Conservation (phyloP, 2,888 invertebrate genomes). For the Choristoneura rosaceana region DNA sequence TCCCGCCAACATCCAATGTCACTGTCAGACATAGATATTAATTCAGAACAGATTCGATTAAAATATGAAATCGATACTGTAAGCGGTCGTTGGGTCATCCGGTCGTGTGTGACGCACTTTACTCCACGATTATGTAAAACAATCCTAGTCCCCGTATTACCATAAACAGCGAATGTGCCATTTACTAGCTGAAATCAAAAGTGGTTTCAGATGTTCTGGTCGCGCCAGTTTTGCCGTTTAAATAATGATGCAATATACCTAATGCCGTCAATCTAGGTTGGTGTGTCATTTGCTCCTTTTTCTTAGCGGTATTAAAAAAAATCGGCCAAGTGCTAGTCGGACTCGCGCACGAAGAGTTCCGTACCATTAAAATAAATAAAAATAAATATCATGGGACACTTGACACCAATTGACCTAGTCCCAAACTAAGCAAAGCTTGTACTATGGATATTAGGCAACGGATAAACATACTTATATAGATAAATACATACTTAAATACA, state of each 20-base stretch:
- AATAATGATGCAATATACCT: conserved; percentile 16
- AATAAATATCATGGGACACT: too few species aligned
- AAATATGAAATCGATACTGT: conserved; percentile 10
- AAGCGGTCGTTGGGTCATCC: background rate
- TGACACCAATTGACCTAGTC: too few species aligned
- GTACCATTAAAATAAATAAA: too few species aligned
- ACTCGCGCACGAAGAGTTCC: too few species aligned
- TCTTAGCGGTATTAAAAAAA: background rate
- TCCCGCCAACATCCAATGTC: background rate
- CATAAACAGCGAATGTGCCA: conserved; percentile 30
- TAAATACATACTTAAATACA: too few species aligned
- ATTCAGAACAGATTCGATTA: conserved; percentile 9
- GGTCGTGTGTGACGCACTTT: background rate
- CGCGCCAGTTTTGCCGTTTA: background rate
- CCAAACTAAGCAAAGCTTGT: too few species aligned
- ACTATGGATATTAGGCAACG: too few species aligned
- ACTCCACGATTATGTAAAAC: background rate
- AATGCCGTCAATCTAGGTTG: conserved; percentile 2
- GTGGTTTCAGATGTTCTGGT: conserved; percentile 57
- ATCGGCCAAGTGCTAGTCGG: too few species aligned
- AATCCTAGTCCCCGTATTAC: conserved; percentile 25
- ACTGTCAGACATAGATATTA: background rate
- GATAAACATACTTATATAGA: too few species aligned
- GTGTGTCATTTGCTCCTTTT: background rate
- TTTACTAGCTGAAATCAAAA: conserved; percentile 65